phyloP scores from a whole-genome alignment of 1,140 invertebrate genomes.

The Euschistus heros region DNA sequence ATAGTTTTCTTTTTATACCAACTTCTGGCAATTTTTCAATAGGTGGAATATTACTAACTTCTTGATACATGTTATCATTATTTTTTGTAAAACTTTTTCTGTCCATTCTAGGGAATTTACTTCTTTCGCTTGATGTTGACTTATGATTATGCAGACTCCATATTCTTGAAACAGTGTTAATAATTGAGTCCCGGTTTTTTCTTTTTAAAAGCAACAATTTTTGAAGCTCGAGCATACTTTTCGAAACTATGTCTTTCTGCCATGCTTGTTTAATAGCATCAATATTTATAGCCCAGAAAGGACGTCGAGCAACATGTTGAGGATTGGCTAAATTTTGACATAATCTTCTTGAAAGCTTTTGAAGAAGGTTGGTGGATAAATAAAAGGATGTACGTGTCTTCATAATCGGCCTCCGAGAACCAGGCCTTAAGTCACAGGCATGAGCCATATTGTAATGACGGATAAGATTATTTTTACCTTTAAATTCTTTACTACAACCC shows the following conservation, averaged over 20 bases:
- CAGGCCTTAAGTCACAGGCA: constrained; percentile 54
- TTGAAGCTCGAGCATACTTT: constrained; percentile 48
- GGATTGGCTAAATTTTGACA: constrained; percentile 74
- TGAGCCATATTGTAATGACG: constrained; percentile 87
- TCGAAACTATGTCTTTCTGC: constrained; percentile 48
- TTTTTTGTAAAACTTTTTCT: constrained; percentile 68
- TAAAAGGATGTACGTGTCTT: constrained; percentile 94
- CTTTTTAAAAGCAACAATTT: constrained; percentile 42
- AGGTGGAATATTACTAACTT: no score
- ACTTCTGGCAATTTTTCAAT: no score
- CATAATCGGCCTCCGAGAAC: constrained; percentile 84
- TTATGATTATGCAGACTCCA: constrained; percentile 44
- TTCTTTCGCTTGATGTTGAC: constrained; percentile 61
- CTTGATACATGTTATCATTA: no score
- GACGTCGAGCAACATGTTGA: constrained; percentile 73
- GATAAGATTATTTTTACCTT: constrained; percentile 80
- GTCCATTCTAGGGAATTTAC: constrained; percentile 63
- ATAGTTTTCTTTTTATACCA: no score
- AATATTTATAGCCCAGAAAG: constrained; percentile 75
- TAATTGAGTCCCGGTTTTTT: constrained; percentile 55
- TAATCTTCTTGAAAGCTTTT: constrained; percentile 71
- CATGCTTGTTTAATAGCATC: constrained; percentile 74
- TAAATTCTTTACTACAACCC: constrained; percentile 89
- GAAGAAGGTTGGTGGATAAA: constrained; percentile 77
- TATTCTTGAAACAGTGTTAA: constrained; percentile 63